Evolutionary conservation across 2,113 vertebrate species (phyloP).

Genomic region (Eolophus roseicapilla): DNA sequence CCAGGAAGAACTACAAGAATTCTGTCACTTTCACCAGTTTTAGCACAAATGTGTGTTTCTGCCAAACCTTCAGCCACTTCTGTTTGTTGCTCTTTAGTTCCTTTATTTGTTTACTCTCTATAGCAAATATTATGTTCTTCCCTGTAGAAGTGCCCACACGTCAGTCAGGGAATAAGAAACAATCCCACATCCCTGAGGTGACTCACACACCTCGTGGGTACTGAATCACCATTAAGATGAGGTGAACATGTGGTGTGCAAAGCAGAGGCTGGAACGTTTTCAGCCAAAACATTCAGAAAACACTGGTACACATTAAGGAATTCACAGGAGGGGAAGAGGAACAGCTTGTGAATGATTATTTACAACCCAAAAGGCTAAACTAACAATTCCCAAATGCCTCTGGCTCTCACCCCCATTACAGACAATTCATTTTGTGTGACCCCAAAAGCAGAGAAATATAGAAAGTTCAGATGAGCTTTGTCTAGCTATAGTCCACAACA

Average conservation of each 20-base stretch:
- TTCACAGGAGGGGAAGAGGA: neutral
- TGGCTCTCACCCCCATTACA: neutral
- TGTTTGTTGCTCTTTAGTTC: neutral
- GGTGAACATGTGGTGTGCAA: slow-evolving; percentile 37
- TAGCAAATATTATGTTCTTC: neutral
- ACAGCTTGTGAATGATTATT: neutral
- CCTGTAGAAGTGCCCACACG: neutral
- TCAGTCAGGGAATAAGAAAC: slow-evolving; percentile 29
- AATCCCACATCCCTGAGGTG: slow-evolving; percentile 46
- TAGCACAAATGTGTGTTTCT: neutral
- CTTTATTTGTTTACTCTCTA: neutral
- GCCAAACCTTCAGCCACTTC: neutral
- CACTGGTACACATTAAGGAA: neutral
- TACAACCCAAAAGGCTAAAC: neutral
- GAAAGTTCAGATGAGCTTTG: neutral
- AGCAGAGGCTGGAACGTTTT: neutral
- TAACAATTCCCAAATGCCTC: neutral
- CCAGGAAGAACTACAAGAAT: neutral
- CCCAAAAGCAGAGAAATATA: neutral
- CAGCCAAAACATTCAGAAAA: slow-evolving; percentile 35
- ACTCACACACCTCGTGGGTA: slow-evolving; percentile 55
- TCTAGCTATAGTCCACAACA: neutral
- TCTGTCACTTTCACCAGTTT: neutral
- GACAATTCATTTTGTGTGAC: neutral
- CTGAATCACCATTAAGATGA: slow-evolving; percentile 47